Base-by-base conservation (phyloP, 2,888 invertebrate species). In the Caprella mutica region DNA sequence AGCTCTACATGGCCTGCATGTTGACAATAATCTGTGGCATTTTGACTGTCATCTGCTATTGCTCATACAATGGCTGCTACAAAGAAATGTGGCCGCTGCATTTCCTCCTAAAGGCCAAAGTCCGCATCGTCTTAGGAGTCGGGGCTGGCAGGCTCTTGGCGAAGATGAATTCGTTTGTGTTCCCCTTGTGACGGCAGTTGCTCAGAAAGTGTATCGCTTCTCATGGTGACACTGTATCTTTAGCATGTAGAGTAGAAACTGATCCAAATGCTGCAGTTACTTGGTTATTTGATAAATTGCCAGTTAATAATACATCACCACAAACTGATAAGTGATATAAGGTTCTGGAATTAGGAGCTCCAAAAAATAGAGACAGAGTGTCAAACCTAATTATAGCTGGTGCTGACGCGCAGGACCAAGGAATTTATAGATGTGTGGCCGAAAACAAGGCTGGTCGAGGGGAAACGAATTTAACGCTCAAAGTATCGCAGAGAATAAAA, bases 1-100 rank as follows among this genome's bases (percentile, higher is more conserved):
- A 38, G 83, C 83, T 67, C 77, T 91, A 59, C 89, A 88, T 73
- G 85, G 86, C 2, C 76, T 91, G 30, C 80, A 82, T 12, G 73
- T 91, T 53, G 85, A 87, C 65, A 85, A 85, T 29, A 92, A 92
- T 72, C 88, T 86, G 5, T 92, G 91, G 91, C 80, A 80, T 69
- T 92, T 91, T 72, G 89, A 92, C 72, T 92, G 92, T 72, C 81
- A 84, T 65, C 73, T 92, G 58, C 80, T 88, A 52, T 83, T 84
- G 59, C 86, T 91, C 68, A 81, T 89, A 59, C 82, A 82, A 67
- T 90, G 90, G 88, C 82, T 88, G 70, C 77, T 88, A 53, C 78
- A 81, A 52, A 83, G 82, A 68, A 87, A 86, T 68, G 76, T 91
- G 53, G 83, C 84, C 61, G 84, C 85, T 12, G 80, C 83, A 65